Evolutionary conservation across 2,797 vertebrate species (phyloP).

Genomic region (Phoxinus dragarum): DNA sequence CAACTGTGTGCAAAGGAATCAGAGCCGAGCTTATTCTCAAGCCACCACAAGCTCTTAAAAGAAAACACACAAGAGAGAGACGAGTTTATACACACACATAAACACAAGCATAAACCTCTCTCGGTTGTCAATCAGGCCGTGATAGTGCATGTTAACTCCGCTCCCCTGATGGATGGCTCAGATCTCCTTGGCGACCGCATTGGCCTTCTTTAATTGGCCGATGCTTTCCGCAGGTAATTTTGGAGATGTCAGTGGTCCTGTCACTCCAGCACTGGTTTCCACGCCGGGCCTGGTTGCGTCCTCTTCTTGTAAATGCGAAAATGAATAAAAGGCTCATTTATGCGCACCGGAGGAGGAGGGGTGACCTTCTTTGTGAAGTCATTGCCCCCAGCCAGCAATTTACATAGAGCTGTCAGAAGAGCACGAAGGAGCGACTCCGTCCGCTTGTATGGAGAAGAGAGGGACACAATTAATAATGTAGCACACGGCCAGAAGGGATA

Average conservation of each 20-base stretch:
- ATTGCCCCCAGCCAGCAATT: conserved; percentile 81
- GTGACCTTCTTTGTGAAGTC: conserved; percentile 85
- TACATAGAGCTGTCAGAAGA: conserved; percentile 81
- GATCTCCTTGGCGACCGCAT: conserved; percentile 61
- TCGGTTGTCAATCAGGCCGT: conserved; percentile 51
- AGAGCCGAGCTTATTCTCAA: conserved; percentile 26
- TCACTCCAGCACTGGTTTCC: conserved; percentile 56
- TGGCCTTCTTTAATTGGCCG: conserved; percentile 70
- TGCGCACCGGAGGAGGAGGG: conserved; percentile 74
- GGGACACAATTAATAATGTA: conserved; percentile 77
- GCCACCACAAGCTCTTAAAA: conserved; percentile 30
- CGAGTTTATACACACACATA: neutral
- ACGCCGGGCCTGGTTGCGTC: conserved; percentile 52
- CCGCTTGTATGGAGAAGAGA: conserved; percentile 62
- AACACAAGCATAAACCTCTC: conserved; percentile 35
- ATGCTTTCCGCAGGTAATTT: conserved; percentile 73
- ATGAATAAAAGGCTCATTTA: conserved; percentile 82
- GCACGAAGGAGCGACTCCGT: conserved; percentile 51
- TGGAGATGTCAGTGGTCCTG: conserved; percentile 67
- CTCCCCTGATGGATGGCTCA: conserved; percentile 61
- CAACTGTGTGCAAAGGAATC: conserved; percentile 23
- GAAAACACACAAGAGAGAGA: conserved; percentile 20
- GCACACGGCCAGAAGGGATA: conserved; percentile 71
- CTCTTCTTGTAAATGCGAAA: conserved; percentile 77
- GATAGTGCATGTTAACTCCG: conserved; percentile 33